Evolutionary conservation across 2,888 invertebrate genomes (phyloP), one percentile per base, ranked within the genome.

Genomic region (Tubulanus polymorphus): DNA sequence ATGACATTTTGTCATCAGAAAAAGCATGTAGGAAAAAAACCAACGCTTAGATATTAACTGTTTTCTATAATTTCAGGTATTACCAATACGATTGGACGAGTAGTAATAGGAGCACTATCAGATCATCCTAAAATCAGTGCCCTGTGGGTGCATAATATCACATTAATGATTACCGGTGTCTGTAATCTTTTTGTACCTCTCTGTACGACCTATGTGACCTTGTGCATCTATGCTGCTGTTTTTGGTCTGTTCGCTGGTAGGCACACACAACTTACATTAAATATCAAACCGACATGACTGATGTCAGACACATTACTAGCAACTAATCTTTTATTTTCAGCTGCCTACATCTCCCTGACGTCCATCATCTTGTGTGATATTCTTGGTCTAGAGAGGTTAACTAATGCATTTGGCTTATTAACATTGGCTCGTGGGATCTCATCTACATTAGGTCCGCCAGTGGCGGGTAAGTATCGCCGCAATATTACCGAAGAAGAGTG

Each of bases 331-430:
- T 30, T 10, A 53, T 45, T 75, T 75, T 54, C 83, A 93, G 93
- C 96, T 61, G 95, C 95, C 60, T 97, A 93, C 82, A 95, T 99
- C 73, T 95, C 96, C 10, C 83, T 99, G 57, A 97, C 97, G 41
- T 97, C 97, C 49, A 96, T 97, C 75, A 94, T 97, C 74, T 84
- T 99, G 61, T 95, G 96, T 66, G 96, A 99, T 79, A 84, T 97
- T 35, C 84, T 99, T 48, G 97, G 97, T 1, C 82, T 99, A 75
- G 95, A 96, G 76, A 91, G 91, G 78, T 82, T 99, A 66, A 97
- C 97, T 48, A 97, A 93, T 79, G 95, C 96, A 48, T 99, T 97
- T 81, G 97, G 97, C 12, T 84, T 97, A 61, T 84, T 99, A 54
- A 94, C 96, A 70, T 82, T 99, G 66, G 93, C 94, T 84, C 88